Evolutionary conservation across 2,888 invertebrate species (phyloP), one percentile per base, ranked within the genome.

Genomic region (Piscicola geometra): DNA sequence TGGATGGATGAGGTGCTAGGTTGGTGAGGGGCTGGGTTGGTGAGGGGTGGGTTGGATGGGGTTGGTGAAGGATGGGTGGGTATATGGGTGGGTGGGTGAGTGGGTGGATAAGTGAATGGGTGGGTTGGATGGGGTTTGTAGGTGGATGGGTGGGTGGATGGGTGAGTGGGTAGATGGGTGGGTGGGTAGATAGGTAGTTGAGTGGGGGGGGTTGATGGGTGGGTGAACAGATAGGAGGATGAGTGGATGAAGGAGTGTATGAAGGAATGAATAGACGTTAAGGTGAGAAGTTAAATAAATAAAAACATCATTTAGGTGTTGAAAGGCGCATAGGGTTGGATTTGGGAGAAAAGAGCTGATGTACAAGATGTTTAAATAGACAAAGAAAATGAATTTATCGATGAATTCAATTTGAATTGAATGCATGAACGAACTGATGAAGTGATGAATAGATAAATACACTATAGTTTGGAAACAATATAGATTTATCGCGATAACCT

Each of bases 61-160:
- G 12, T 28, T 15, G 30, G 25, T 28, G 68, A 68, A 30, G 12
- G 68, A 68, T 28, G 68, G 68, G 33, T 9, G 68, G 68, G 33
- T 66, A 30, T 15, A 32, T 28, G 25, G 68, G 12, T 5, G 25
- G 68, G 68, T 30, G 12, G 68, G 32, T 28, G 25, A 32, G n/a
- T n/a, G n/a, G 66, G 28, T 66, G 66, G 66, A 66, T 66, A 30
- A 30, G 28, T 66, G 66, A 30, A 66, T 66, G 66, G 68, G 30
- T 68, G 68, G n/a, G n/a, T n/a, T n/a, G n/a, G n/a, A n/a, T n/a
- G n/a, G n/a, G n/a, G n/a, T n/a, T n/a, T n/a, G n/a, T n/a, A n/a
- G 32, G 33, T 68, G 68, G 32, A 68, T 68, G 68, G 32, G 30
- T 9, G 68, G 68, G 33, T 9, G 68, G 32, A 28, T 30, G 68